Evolutionary conservation across 1,140 invertebrate species (phyloP), one percentile per base, ranked within the genome.

Genomic region (Neoseiulus cucumeris): DNA sequence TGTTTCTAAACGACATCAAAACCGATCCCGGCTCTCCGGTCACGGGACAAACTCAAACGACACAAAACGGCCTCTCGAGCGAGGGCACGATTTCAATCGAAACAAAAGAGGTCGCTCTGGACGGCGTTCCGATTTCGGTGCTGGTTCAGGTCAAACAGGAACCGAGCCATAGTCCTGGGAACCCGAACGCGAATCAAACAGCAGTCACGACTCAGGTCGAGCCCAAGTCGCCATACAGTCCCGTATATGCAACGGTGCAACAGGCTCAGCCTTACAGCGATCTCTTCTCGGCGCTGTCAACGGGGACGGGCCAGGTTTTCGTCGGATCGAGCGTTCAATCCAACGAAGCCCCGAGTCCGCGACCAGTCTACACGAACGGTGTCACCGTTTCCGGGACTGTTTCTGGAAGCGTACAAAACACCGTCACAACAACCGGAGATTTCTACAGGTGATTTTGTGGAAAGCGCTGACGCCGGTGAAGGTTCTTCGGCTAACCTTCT

Each of bases 201-300:
- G 14, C 18, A 20, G 22, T 33, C 14, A 1, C 14, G 25, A 59
- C 51, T 14, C 51, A 59, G 33, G 22, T 33, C 14, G 51, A 59
- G 33, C 51, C 51, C 51, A 59, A 59, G 51, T 59, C 51, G 14
- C 51, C 51, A 14, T 59, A 59, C 51, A 59, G 51, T 25, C 51
- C 51, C 25, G 51, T 33, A 2, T 59, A 59, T 20, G 51, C 51
- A 5, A 59, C 51, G 4, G 51, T 59, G 14, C 51, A 59, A 33
- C 51, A 59, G 51, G 22, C 51, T 29, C 51, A 59, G 12, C 22
- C 51, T 17, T 59, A 29, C 9, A 33, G 51, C 51, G 51, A 59
- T 59, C 14, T 59, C 14, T 59, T 59, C 9, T 59, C 51, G 14
- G 51, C 51, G 2, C 33, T 59, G 4, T 59, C 51, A 20, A 25